These are phyloP conservation scores for Naso thynnoides DNA, from an alignment of 2,797 vertebrate genomes.

Conservation along the genomic window DNA sequence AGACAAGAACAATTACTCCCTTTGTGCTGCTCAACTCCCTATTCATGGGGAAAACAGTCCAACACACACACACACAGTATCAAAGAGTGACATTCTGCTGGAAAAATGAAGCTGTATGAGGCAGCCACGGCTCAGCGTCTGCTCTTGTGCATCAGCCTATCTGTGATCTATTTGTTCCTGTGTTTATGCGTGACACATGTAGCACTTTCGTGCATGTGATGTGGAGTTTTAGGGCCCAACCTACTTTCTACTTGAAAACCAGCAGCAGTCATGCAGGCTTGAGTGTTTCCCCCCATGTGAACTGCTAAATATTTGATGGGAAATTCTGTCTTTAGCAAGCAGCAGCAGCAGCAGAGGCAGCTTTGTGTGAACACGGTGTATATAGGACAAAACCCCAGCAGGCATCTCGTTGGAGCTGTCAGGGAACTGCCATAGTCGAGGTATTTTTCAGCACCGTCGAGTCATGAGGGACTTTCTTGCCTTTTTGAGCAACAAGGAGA, in stretches of 20 bases:
- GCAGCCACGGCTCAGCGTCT: conserved; percentile 34
- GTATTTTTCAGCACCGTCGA: conserved; percentile 60
- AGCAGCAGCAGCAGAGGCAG: conserved; percentile 55
- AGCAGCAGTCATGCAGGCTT: conserved; percentile 50
- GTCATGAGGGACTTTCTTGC: conserved; percentile 62
- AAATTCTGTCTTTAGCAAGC: conserved; percentile 71
- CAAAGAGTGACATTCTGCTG: conserved; percentile 67
- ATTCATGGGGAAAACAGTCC: conserved; percentile 62
- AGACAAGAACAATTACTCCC: conserved; percentile 77
- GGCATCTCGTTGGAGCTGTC: conserved; percentile 63
- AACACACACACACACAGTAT: conserved; percentile 38
- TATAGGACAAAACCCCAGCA: conserved; percentile 75
- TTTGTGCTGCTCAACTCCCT: conserved; percentile 75
- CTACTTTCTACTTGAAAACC: conserved; percentile 61
- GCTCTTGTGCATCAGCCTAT: conserved; percentile 18
- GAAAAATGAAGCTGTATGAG: conserved; percentile 59
- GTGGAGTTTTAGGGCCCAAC: conserved; percentile 47
- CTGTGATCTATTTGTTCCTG: conserved; percentile 35
- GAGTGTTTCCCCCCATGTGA: conserved; percentile 61
- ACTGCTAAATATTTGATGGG: conserved; percentile 83
- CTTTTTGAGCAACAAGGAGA: conserved; percentile 22
- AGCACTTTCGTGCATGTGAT: conserved; percentile 35
- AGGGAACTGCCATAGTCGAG: conserved; percentile 54
- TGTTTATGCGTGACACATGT: conserved; percentile 54
- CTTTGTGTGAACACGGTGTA: conserved; percentile 69